A percentile compares a stretch with the other conserved stretches of the same genome.
phyloP scores from a whole-genome alignment of 2,797 vertebrate genomes.

The Pelodytes ibericus region DNA sequence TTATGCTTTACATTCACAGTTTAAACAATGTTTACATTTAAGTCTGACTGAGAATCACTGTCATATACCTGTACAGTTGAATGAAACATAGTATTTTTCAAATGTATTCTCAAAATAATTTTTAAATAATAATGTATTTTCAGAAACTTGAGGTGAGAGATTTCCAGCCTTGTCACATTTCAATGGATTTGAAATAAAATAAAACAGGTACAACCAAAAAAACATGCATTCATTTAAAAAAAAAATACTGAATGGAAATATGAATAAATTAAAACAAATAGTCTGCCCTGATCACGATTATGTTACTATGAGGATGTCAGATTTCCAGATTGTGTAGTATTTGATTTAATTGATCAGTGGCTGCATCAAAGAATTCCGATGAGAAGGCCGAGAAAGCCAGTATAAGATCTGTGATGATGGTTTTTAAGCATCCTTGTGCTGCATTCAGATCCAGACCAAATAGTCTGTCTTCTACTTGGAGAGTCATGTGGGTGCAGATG shows the following conservation, averaged over 20 bases:
- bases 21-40: too few species aligned
- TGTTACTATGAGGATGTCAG: conserved; percentile 33
- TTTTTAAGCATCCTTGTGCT: conserved; percentile 64
- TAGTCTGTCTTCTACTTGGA: conserved; percentile 66
- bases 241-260: background rate
- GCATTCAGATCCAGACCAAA: conserved; percentile 65
- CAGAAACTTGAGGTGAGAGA: too few species aligned
- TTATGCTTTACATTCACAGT: too few species aligned
- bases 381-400: conserved; percentile 58
- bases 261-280: background rate
- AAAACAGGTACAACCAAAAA: too few species aligned
- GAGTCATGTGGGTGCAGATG: conserved; percentile 64
- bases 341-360: conserved; percentile 59
- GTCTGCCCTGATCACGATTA: too few species aligned
- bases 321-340: conserved; percentile 65
- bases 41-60: too few species aligned
- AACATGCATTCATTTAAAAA: background rate
- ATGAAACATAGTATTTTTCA: too few species aligned
- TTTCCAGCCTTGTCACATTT: too few species aligned
- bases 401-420: conserved; percentile 63
- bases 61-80: too few species aligned
- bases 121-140: too few species aligned
- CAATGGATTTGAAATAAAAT: too few species aligned
- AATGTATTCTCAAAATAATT: too few species aligned
- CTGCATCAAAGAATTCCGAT: conserved; percentile 52